Evolutionary conservation across 2,113 vertebrate species (phyloP), one percentile per base, ranked within the genome.

Genomic region (Oceanites oceanicus): DNA sequence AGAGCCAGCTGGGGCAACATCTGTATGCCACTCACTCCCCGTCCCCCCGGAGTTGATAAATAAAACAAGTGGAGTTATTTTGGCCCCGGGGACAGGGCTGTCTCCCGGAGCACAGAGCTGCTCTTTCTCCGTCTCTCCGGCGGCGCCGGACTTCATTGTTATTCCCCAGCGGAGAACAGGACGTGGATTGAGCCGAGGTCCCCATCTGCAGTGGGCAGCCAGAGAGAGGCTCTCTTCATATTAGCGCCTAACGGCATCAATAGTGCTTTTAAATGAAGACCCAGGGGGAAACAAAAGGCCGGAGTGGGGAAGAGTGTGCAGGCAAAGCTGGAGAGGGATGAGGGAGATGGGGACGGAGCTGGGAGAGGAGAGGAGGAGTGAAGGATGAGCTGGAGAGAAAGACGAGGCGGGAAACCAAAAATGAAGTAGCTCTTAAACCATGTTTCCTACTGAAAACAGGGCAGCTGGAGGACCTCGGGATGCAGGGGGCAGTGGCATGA

Each of bases 21-120:
- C 97, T 98, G 97, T 74, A 97, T 97, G 94, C 96, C 27, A 47
- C 83, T 89, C 96, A 88, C 65, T 86, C 30, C 36, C 66, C 5
- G 36, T 55, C 44, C 86, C 88, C 95, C 76, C 34, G 9, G 93
- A 95, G 94, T 97, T 86, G 90, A 97, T 98, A 94, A 98, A 98
- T 97, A 96, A 97, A 97, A 96, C 97, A 98, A 98, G 96, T 83
- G 84, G 96, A 98, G 97, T 97, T 97, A 91, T 98, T 98, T 97
- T 97, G 96, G 97, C 97, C 90, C 56, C 17, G 34, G 84, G 95
- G 96, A 97, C 91, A 15, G 34, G 40, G 92, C 95, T 90, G 96
- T 98, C 97, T 98, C 97, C 94, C 29, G 7, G 93, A 97, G 97
- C 87, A 98, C 97, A 98, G 97, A 98, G 97, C 53, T 75, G 81